Evolutionary conservation across 1,140 invertebrate species (phyloP).

Genomic region (Anadara kagoshimensis): DNA sequence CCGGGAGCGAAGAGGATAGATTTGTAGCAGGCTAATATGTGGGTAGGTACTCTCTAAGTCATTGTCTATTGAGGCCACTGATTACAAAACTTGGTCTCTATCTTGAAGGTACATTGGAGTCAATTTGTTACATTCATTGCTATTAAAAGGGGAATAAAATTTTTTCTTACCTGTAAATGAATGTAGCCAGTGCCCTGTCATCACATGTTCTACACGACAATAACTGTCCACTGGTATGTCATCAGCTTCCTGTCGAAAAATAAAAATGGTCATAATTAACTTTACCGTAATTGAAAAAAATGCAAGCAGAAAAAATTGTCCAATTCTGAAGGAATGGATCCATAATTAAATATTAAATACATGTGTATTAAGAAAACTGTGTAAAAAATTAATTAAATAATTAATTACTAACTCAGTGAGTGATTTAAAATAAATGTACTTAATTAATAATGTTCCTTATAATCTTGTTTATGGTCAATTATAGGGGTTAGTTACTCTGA

Average conservation of each 20-base stretch:
- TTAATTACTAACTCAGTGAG: not conserved
- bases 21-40: too few species aligned
- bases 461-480: too few species aligned
- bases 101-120: too few species aligned
- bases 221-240: conserved; percentile 67
- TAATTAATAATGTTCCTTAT: too few species aligned
- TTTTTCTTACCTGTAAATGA: conserved; percentile 59
- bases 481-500: too few species aligned
- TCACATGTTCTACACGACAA: conserved; percentile 69
- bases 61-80: too few species aligned
- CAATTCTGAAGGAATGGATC: not conserved
- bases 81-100: too few species aligned
- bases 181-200: conserved; percentile 69
- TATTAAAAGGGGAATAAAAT: too few species aligned
- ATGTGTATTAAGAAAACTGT: not conserved
- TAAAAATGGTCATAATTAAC: not conserved
- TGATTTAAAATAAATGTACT: too few species aligned
- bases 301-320: not conserved
- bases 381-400: not conserved
- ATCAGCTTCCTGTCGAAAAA: conserved; percentile 60
- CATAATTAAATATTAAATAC: not conserved
- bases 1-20: too few species aligned
- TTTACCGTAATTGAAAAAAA: not conserved
- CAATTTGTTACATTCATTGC: too few species aligned
- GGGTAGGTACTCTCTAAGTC: too few species aligned